Evolutionary conservation across 2,797 vertebrate genomes (phyloP).

Genomic region (Hemitrygon akajei): DNA sequence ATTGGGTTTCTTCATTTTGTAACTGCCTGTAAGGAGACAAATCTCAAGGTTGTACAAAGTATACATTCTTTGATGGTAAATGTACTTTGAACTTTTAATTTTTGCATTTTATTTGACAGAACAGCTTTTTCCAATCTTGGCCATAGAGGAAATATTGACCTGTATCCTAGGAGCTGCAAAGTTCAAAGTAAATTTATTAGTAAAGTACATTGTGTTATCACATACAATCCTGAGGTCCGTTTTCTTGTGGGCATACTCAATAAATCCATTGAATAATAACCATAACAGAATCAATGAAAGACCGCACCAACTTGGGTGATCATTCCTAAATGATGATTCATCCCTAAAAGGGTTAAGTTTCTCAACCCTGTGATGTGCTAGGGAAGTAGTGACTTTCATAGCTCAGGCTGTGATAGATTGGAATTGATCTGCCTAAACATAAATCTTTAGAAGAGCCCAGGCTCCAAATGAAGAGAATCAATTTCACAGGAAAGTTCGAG

Average conservation of each 20-base stretch:
- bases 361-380: neutral
- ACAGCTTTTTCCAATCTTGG: neutral
- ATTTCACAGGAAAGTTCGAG: neutral
- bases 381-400: slow-evolving; percentile 17
- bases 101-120: neutral
- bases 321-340: neutral
- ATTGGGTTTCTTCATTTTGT: no score
- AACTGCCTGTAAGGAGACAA: no score
- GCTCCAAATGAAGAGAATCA: neutral
- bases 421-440: slow-evolving; percentile 8
- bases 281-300: no score
- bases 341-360: slow-evolving; percentile 2
- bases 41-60: no score
- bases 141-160: neutral
- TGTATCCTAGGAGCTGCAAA: neutral
- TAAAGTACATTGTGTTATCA: no score
- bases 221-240: no score
- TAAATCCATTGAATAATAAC: no score
- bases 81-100: neutral
- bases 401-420: slow-evolving; percentile 18
- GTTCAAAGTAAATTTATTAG: no score
- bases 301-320: no score
- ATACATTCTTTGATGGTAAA: no score
- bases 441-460: neutral
- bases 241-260: no score